Percentiles rank a stretch among this genome's conserved stretches.
Conservation (phyloP, 2,113 vertebrate species). For the Lepidothrix coronata region DNA sequence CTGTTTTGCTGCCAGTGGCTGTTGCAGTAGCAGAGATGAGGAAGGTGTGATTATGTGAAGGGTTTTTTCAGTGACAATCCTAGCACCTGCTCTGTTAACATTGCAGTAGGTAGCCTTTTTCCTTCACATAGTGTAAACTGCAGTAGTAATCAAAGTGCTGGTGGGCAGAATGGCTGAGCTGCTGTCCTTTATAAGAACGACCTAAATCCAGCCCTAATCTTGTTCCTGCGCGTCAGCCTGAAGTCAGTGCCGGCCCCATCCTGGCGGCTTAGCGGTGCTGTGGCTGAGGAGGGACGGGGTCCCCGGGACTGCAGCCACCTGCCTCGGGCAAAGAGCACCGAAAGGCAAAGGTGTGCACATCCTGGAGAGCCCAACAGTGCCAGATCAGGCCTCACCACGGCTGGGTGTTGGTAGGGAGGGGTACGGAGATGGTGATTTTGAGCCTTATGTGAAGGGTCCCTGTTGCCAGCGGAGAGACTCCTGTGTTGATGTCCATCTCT, state of each 20-base stretch:
- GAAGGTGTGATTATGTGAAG: rapidly evolving
- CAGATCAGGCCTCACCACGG: rapidly evolving
- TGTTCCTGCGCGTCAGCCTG: background rate
- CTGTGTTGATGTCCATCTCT: rapidly evolving
- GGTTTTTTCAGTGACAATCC: background rate
- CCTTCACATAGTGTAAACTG: background rate
- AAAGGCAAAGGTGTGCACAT: rapidly evolving
- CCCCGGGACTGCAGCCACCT: rapidly evolving
- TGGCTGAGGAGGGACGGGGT: rapidly evolving
- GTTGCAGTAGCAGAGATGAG: background rate
- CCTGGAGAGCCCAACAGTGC: rapidly evolving
- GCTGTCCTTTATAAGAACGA: slow-evolving; percentile 4
- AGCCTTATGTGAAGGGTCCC: background rate
- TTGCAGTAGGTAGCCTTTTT: background rate
- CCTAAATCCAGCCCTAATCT: slow-evolving; percentile 48
- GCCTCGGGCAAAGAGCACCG: rapidly evolving
- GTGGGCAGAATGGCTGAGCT: background rate
- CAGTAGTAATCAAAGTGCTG: background rate
- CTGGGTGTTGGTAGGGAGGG: rapidly evolving
- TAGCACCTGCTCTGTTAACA: background rate
- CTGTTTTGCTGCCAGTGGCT: background rate
- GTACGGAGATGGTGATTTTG: rapidly evolving
- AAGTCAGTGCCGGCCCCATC: background rate
- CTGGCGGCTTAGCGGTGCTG: rapidly evolving
- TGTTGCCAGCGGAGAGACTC: background rate